Conservation (phyloP, 2,797 vertebrate species). For the Naso thynnoides region DNA sequence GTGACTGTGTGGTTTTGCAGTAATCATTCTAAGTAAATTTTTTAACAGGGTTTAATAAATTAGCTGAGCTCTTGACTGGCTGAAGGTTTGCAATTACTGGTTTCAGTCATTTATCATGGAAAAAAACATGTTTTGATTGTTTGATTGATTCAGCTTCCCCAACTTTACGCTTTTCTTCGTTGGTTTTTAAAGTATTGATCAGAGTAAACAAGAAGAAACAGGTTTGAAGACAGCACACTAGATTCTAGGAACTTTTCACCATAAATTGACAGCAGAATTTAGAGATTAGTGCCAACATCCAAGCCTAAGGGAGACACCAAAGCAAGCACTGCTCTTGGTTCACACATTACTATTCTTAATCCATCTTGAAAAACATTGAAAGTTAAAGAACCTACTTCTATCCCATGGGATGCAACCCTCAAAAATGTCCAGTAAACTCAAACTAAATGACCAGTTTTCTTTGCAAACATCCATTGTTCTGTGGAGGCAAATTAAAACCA, state of each 20-base stretch:
- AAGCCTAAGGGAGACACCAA: not conserved
- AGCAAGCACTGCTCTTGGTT: constrained; percentile 1
- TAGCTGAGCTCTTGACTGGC: too few relatives aligned
- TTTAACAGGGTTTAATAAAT: not conserved
- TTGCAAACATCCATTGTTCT: constrained; percentile 39
- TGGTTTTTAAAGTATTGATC: not conserved
- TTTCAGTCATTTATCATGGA: not conserved
- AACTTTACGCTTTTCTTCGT: too few relatives aligned
- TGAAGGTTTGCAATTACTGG: too few relatives aligned
- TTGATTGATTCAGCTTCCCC: too few relatives aligned
- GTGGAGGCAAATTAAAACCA: constrained; percentile 46
- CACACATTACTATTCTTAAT: not conserved
- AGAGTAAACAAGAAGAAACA: not conserved
- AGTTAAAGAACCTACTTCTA: not conserved
- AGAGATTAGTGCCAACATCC: not conserved
- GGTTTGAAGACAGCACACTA: too few relatives aligned
- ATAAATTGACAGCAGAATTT: not conserved
- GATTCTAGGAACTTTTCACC: not conserved
- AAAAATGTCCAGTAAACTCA: constrained; percentile 26
- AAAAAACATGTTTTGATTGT: not conserved
- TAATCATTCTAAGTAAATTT: not conserved
- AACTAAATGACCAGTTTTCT: constrained; percentile 17
- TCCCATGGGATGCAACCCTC: constrained; percentile 28
- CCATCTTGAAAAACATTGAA: not conserved
- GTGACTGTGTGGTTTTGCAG: not conserved